Evolutionary conservation across 2,888 invertebrate genomes (phyloP), one percentile per base, ranked within the genome.

Genomic region (Zelleria hepariella): DNA sequence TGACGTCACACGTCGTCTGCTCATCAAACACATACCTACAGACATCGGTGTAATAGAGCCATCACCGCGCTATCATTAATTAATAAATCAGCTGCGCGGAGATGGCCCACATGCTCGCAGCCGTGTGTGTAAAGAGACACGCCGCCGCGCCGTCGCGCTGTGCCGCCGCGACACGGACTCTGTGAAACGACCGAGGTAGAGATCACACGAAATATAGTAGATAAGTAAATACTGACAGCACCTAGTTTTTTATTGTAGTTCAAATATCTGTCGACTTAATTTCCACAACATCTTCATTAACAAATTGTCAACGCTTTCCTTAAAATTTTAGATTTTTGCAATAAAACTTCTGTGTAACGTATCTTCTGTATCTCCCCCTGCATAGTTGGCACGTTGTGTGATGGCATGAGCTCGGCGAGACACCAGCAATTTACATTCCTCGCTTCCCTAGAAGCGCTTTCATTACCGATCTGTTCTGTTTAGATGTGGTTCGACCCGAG

Each of bases 1-100:
- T 8, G 51, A 20, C 20, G 51, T 21, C 51, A 51, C 51, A 8
- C 18, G 51, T 23, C 51, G 54, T 24, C 26, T 15, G 26, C 26
- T 18, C 24, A 4, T 26, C 25, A 25, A 24, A 24, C 25, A 25
- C 24, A 25, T 24, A n/a, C n/a, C n/a, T n/a, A n/a, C n/a, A n/a
- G n/a, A n/a, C n/a, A n/a, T n/a, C n/a, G n/a, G 6, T 27, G 23
- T 54, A 54, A 54, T 54, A 54, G 25, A 54, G 53, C n/a, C 53
- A 53, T 53, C 49, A 10, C 49, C 15, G 18, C 49, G 49, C 20
- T 20, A 10, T 53, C 10, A 26, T 26, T 26, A 54, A 54, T 54
- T 18, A 54, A 54, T 54, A 18, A 54, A 54, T 54, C 54, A 54
- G 26, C 18, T 26, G 54, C 7, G 7, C 15, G n/a, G 2, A 15